Base-by-base conservation (phyloP, 2,113 vertebrate species). In the Gasterosteus aculeatus region DNA sequence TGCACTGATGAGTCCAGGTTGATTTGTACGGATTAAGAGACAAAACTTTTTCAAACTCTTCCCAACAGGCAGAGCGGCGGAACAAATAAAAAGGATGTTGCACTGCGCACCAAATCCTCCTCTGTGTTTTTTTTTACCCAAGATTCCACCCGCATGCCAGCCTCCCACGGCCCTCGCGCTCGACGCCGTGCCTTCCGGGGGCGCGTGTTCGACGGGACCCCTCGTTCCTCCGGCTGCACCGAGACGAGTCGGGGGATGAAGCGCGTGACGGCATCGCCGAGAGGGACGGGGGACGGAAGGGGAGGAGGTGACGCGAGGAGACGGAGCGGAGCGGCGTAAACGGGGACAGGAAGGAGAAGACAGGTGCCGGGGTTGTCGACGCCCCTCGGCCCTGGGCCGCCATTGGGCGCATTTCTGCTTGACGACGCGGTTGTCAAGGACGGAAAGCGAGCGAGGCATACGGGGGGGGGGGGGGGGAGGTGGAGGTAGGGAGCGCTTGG, bases 111-210 rank as follows among this genome's bases (percentile, higher is more conserved):
- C 51, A 73, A 73, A 83, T 16, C 76, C 59, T 41, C 26, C 35
- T 22, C 0, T 33, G 33, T n/a, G n/a, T n/a, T n/a, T 35, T 35
- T 85, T 78, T 85, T 73, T 72, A 83, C 71, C 69, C 57, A 76
- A n/a, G 67, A 79, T 77, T 85, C 72, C 78, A 76, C 79, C 84
- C 82, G 87, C 56, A 81, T 61, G 74, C 74, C 76, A 75, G 67
- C 51, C n/a, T 2, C 10, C 75, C 22, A 16, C 33, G 33, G 33
- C 47, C 39, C 10, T 80, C 66, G 1, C 12, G 3, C 42, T 49
- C 14, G 1, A 59, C 29, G 9, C 46, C 8, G 54, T 16, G 7
- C 65, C 57, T 73, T 78, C 62, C 38, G 42, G 64, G 42, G 64
- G 68, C 19, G 4, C 54, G 44, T 61, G 22, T 1, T 35, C 57